Base-by-base conservation (phyloP, 2,888 invertebrate species). In the Eudasyphora cyanicolor region DNA sequence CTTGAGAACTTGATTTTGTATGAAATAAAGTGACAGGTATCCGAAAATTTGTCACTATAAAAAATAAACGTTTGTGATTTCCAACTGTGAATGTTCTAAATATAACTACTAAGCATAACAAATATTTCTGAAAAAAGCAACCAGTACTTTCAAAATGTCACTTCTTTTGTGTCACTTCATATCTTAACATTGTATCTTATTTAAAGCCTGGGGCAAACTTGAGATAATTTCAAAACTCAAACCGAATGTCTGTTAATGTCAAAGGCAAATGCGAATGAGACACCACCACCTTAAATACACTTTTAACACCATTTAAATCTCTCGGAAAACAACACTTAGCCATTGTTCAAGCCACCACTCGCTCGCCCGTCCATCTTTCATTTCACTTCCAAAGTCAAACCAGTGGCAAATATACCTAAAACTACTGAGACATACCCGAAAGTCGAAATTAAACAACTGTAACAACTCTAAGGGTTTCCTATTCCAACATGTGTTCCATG, bases 401-500 rank as follows among this genome's bases (percentile, higher is more conserved):
- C 82, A 64, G 10, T 76, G 73, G n/a, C 35, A 76, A 75, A 73
- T 17, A 76, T 27, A 29, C 1, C 27, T 14, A 60, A 17, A 60
- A 27, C 27, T n/a, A 64, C 70, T 54, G 57, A 27, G 29, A 82
- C 62, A 35, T 62, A 69, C 27, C 27, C 57, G 64, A 75, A 73
- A 57, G 64, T 57, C n/a, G 49, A 74, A 45, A 32, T 29, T 57
- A 10, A 62, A 29, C 10, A 60, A 75, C 2, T 69, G 54, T 73
- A 76, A 79, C 67, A 73, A 60, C 49, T 76, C 14, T 8, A 3
- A 57, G 35, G 38, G 32, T 35, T 42, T 54, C 6, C 32, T 69
- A 71, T 82, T 78, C 27, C 74, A 77, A 77, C 79, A 83, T 83
- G 83, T 80, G 83, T 70, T 64, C 64, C 70, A 74, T 76, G 38